Conservation (phyloP, 2,113 vertebrate species). For the Grammomys dolichurus region DNA sequence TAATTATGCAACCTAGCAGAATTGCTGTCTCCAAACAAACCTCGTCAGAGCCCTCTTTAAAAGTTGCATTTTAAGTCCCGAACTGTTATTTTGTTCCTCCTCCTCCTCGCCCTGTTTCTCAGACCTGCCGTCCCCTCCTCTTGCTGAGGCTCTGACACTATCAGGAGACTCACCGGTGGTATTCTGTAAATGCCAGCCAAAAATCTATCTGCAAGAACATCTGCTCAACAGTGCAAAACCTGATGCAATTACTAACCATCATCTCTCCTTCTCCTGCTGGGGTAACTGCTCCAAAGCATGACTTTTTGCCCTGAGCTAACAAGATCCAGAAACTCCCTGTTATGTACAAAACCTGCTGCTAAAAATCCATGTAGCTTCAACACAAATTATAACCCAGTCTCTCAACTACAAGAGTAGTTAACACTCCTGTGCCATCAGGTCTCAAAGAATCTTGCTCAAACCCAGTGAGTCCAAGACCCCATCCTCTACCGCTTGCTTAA, state of each 20-base stretch:
- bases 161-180: constrained; percentile 84
- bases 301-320: constrained; percentile 89
- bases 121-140: constrained; percentile 75
- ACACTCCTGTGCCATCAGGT: constrained; percentile 62
- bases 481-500: background rate
- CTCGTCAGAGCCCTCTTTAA: constrained; percentile 13
- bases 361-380: constrained; percentile 81
- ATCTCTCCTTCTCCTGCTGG: constrained; percentile 91
- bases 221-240: constrained; percentile 90
- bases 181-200: constrained; percentile 89
- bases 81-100: background rate
- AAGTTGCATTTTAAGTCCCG: constrained; percentile 58
- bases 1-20: constrained; percentile 52
- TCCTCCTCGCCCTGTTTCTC: constrained; percentile 68
- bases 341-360: constrained; percentile 83
- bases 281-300: constrained; percentile 89
- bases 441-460: constrained; percentile 75
- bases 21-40: constrained; percentile 20
- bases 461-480: constrained; percentile 71
- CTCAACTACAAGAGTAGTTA: constrained; percentile 77
- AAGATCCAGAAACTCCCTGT: constrained; percentile 88
- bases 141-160: constrained; percentile 81
- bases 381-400: constrained; percentile 81
- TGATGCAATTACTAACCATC: constrained; percentile 90
- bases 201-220: constrained; percentile 89